These are phyloP conservation scores for Amphiprion percula DNA, from an alignment of 2,113 vertebrate genomes.

Conservation along the genomic window DNA sequence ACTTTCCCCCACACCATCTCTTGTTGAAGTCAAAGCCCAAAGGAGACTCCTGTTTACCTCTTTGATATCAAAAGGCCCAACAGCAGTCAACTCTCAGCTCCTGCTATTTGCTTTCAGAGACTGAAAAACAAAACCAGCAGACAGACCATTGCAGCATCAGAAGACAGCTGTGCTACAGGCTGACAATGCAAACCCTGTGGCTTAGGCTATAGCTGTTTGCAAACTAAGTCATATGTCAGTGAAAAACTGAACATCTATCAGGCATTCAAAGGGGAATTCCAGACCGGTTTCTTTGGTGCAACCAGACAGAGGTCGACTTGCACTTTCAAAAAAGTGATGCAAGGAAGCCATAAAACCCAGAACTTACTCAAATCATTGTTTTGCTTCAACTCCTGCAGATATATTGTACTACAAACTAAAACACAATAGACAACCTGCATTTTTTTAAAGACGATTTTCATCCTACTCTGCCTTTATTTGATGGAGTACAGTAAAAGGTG, in stretches of 20 bases:
- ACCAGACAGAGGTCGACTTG: not conserved
- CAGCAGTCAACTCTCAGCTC: slow-evolving; percentile 2
- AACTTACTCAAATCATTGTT: not conserved
- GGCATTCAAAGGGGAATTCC: slow-evolving; percentile 51
- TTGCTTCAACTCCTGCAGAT: not conserved
- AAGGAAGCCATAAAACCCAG: not conserved
- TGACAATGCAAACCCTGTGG: slow-evolving; percentile 21
- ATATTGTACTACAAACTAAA: not conserved
- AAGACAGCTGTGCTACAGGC: slow-evolving; percentile 14
- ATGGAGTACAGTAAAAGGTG: not conserved
- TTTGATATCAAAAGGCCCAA: slow-evolving; percentile 36
- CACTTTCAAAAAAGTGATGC: not conserved
- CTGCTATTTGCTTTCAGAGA: slow-evolving; percentile 36
- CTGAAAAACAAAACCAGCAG: not conserved
- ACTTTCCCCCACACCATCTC: slow-evolving; percentile 17
- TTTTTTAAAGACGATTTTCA: no score
- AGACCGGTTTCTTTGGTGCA: slow-evolving; percentile 10
- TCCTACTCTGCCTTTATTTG: not conserved
- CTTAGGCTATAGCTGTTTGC: not conserved
- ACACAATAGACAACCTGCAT: no score
- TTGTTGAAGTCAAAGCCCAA: slow-evolving; percentile 33
- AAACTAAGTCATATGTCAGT: slow-evolving; percentile 12
- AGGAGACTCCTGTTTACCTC: slow-evolving; percentile 23
- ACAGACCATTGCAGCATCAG: not conserved
- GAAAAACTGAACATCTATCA: slow-evolving; percentile 1